Evolutionary conservation across 2,113 vertebrate genomes (phyloP), one percentile per base, ranked within the genome.

Genomic region (Strix aluco): DNA sequence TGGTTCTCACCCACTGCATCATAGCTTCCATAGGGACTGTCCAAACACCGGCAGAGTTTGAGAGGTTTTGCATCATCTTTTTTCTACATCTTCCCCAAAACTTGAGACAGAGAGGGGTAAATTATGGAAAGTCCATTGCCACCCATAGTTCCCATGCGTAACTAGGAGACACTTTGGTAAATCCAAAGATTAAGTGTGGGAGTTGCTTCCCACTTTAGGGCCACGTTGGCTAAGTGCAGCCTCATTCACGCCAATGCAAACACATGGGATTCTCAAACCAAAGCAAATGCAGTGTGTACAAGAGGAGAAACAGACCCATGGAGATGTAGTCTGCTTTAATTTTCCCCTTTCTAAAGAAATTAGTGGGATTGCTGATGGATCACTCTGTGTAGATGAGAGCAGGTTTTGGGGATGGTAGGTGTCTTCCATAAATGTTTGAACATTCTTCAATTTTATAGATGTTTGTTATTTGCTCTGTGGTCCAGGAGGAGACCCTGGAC

Each of bases 111-210:
- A 21, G 40, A 86, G 57, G 19, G 15, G 17, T 86, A 75, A 52
- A 49, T 34, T 19, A 18, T 5, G 34, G 27, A 13, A 77, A 59
- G 62, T 36, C 47, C 7, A 0, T 71, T 85, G 47, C 58, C 29
- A 40, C 7, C 23, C 0, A 0, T 81, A 88, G 49, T 83, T 85
- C 13, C 10, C 15, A 1, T 26, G 25, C 10, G 5, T 66, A 67
- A 38, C 21, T 70, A 49, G 58, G 71, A 85, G 46, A 32, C 0
- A 0, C 14, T 58, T 81, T 61, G 27, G 9, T 58, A 51, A 3
- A 1, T 36, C 71, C 19, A 29, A 66, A 25, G 38, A 26, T 69
- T 13, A 46, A 59, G 36, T 25, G 13, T 1, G 1, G 17, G 54
- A 72, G 25, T 54, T 3, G 0, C n/a, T 51, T 91, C 46, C 9